These are phyloP conservation scores for Girardinus metallicus DNA, from an alignment of 2,797 vertebrate genomes.

Conservation along the genomic window DNA sequence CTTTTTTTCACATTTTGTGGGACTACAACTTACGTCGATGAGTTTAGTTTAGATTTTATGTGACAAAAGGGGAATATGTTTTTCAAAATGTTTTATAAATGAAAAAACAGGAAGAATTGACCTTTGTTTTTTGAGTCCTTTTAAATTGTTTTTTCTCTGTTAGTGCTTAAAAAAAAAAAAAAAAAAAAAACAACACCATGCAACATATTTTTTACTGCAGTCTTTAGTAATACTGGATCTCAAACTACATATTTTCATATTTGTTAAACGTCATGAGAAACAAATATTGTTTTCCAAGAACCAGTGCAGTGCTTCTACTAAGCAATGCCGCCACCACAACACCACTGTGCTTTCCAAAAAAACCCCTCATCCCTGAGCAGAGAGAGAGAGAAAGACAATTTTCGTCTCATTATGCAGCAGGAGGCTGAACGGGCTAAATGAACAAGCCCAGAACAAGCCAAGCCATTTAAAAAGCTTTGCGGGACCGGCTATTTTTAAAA, in stretches of 20 bases:
- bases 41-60: background rate
- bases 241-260: background rate
- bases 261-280: background rate
- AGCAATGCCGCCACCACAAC: conserved; percentile 22
- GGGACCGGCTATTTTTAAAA: conserved; percentile 63
- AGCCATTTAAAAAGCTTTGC: conserved; percentile 59
- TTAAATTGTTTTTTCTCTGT: no score
- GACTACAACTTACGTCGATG: background rate
- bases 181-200: background rate
- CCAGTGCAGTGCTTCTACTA: conserved; percentile 30
- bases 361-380: conserved; percentile 43
- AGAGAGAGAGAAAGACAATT: conserved; percentile 52
- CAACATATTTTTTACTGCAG: background rate
- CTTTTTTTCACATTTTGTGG: background rate
- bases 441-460: conserved; percentile 58
- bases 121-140: background rate
- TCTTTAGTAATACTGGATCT: background rate
- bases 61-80: background rate
- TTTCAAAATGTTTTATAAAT: background rate
- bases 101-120: no score
- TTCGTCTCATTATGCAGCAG: conserved; percentile 60
- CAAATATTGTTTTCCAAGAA: conserved; percentile 18
- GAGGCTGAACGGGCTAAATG: conserved; percentile 63
- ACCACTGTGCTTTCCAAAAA: conserved; percentile 33
- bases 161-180: background rate